Base-by-base conservation (phyloP, 1,140 invertebrate genomes). In the Drosophila dunni region DNA sequence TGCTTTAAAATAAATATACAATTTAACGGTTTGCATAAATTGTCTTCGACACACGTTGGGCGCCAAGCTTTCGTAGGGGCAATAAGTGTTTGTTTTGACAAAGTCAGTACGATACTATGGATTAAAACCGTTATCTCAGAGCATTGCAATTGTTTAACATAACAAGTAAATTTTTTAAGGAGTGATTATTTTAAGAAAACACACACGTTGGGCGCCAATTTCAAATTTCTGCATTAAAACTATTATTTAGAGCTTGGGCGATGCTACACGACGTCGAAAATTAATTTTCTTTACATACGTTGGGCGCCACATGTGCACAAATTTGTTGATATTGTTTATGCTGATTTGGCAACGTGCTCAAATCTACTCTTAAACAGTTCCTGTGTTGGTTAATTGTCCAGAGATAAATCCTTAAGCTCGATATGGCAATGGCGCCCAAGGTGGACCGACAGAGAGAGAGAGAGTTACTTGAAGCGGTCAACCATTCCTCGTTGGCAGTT, bases 401-500 rank as follows among this genome's bases (percentile, higher is more conserved):
- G 2, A 11, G 53, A 56, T 56, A 56, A 56, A 56, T 56, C 53
- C 36, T 40, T 50, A 38, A 34, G 58, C 45, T 34, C 50, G 11
- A 51, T 50, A 50, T 7, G 10, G 24, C 11, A 11, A n/a, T 53
- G 33, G 24, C 48, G 48, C 24, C 24, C 48, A 36, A 53, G 24
- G 29, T 53, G 15, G 17, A 20, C 17, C 17, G 1, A 20, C 17
- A 44, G 50, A 54, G 17, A 36, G 17, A 15, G 40, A 24, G 17
- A 29, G 15, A 63, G 40, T 9, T 15, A 24, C 36, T 67, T 36
- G 24, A 34, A 57, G 50, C 58, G 68, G 68, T 57, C 62, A 65
- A 57, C 13, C 68, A 24, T 38, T 57, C 29, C 42, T 15, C 40
- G 40, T 62, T 45, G 50, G 56, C 57, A 54, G 48, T 68, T 74